Percentiles rank a stretch among this genome's conserved stretches.
phyloP scores from a whole-genome alignment of 1,140 invertebrate species.

The Plutomurus gul region DNA sequence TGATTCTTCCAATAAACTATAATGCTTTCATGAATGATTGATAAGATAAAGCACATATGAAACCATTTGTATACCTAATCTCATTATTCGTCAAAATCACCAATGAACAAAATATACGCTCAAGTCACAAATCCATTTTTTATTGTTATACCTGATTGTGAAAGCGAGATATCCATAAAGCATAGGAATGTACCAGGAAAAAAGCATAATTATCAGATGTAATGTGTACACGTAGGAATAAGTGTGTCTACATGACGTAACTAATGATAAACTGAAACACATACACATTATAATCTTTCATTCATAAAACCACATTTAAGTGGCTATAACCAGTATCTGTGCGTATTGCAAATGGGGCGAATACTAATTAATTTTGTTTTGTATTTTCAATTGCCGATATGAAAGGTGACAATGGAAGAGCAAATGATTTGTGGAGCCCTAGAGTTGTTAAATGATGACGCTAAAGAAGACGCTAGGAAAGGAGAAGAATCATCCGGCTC shows the following conservation, averaged over 20 bases:
- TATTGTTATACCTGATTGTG: too few relatives aligned
- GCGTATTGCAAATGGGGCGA: neutral
- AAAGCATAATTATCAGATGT: too few relatives aligned
- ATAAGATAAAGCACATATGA: constrained; percentile 19
- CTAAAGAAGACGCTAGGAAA: constrained; percentile 71
- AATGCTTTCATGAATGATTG: constrained; percentile 16
- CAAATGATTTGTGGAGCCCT: constrained; percentile 91
- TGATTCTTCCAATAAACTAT: constrained; percentile 18
- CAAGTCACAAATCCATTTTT: too few relatives aligned
- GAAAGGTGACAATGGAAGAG: constrained; percentile 85
- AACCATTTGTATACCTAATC: too few relatives aligned
- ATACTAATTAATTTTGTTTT: neutral
- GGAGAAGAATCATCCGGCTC: constrained; percentile 44
- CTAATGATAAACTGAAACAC: too few relatives aligned
- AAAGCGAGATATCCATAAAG: too few relatives aligned
- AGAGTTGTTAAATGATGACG: constrained; percentile 89
- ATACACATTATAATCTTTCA: too few relatives aligned
- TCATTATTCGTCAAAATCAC: constrained; percentile 1
- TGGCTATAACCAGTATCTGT: neutral
- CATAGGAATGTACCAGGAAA: too few relatives aligned
- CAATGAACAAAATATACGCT: neutral
- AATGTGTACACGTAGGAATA: too few relatives aligned
- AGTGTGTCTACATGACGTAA: too few relatives aligned
- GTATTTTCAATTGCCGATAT: constrained; percentile 30
- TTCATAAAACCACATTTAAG: neutral